Evolutionary conservation across 2,797 vertebrate species (phyloP).

Genomic region (Catamblyrhynchus diadema): DNA sequence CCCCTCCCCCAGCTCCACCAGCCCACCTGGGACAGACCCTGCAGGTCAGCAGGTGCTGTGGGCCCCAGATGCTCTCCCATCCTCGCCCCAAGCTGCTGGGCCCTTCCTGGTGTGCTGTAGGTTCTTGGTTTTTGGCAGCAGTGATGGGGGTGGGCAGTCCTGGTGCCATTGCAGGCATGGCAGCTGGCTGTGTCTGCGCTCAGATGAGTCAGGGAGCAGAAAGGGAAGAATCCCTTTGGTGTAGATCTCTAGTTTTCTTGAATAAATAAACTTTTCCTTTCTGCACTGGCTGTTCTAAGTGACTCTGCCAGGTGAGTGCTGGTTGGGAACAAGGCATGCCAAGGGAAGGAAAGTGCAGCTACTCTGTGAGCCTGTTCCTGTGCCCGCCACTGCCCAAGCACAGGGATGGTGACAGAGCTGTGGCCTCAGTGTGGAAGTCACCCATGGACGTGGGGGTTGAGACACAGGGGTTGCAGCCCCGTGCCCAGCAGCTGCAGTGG

Average conservation of each 20-base stretch:
- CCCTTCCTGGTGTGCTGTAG: no score
- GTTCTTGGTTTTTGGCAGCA: fast-evolving
- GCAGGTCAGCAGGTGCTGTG: neutral
- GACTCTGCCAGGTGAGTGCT: neutral
- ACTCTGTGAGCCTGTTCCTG: neutral
- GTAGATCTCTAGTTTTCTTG: neutral
- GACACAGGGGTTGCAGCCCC: neutral
- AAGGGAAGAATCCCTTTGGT: neutral
- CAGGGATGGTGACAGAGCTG: neutral
- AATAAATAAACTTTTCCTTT: slow-evolving; percentile 9
- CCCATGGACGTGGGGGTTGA: neutral
- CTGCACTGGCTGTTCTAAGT: neutral
- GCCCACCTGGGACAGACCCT: neutral
- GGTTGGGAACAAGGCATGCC: neutral
- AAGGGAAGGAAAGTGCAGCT: neutral
- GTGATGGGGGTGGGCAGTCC: neutral
- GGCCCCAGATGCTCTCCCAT: fast-evolving
- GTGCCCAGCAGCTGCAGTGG: neutral
- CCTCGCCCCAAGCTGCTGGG: neutral
- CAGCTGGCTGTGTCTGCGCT: neutral
- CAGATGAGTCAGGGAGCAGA: neutral
- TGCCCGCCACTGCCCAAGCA: neutral
- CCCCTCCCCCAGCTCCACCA: neutral
- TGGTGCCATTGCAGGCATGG: neutral
- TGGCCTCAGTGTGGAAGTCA: neutral